Conservation (phyloP, 2,113 vertebrate species). For the Cryptomyrus ogoouensis region DNA sequence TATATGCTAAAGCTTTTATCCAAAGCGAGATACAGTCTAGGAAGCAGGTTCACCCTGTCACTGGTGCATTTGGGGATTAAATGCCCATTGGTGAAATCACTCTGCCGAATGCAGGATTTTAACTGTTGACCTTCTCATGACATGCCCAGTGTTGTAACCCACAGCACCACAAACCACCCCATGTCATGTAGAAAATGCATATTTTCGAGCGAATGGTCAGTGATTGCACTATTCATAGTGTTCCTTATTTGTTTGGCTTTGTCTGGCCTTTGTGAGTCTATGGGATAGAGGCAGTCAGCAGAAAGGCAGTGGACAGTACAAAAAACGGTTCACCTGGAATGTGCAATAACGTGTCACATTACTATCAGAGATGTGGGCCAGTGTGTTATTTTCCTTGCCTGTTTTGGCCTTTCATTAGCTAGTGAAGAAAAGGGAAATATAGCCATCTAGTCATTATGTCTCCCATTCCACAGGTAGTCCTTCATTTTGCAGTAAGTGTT, state of each 20-base stretch:
- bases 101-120: not conserved
- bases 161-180: not conserved
- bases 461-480: not conserved
- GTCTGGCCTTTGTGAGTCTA: not conserved
- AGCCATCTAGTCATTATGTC: not conserved
- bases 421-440: not conserved
- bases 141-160: not conserved
- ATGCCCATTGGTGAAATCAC: not conserved
- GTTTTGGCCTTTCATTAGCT: not conserved
- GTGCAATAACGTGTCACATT: not conserved
- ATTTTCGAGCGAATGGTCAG: not conserved
- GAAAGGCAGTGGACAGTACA: not conserved
- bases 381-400: not conserved
- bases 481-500: not conserved
- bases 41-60: not conserved
- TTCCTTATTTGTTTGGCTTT: not conserved
- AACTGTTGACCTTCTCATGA: not conserved
- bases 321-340: not conserved
- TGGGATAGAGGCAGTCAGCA: not conserved
- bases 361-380: not conserved
- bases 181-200: not conserved
- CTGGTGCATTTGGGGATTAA: not conserved
- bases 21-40: not conserved
- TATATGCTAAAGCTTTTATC: not conserved
- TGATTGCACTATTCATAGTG: not conserved